Conservation (phyloP, 2,797 vertebrate genomes). For the Acrossocheilus fasciatus region DNA sequence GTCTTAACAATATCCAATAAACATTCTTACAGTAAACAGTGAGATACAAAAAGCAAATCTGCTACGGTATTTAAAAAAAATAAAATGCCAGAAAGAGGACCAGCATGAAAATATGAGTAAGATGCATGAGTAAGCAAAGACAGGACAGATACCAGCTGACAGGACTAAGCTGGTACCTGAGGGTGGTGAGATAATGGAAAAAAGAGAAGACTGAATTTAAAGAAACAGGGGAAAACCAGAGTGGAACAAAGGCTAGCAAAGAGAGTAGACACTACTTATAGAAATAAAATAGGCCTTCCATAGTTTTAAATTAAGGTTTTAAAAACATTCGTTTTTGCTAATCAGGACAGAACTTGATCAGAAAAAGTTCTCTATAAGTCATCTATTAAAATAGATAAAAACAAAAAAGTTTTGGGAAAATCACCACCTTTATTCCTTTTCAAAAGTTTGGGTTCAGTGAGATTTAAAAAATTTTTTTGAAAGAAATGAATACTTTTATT, state of each 20-base stretch:
- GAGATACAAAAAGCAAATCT: constrained; percentile 36
- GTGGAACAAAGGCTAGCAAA: background rate
- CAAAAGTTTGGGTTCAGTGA: background rate
- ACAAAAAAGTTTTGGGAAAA: background rate
- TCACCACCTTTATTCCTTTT: background rate
- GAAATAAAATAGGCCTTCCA: background rate
- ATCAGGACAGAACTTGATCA: background rate
- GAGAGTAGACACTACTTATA: background rate
- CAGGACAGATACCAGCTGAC: constrained; percentile 20
- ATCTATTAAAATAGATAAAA: background rate
- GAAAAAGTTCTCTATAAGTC: background rate
- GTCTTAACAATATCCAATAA: background rate
- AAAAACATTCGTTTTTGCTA: background rate
- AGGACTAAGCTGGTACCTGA: constrained; percentile 8
- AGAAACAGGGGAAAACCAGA: constrained; percentile 6
- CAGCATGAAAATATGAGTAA: constrained; percentile 27
- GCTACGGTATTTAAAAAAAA: constrained; percentile 44
- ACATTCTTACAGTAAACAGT: background rate
- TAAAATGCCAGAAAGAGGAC: background rate
- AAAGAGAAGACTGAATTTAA: background rate
- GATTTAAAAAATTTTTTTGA: background rate
- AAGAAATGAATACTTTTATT: background rate
- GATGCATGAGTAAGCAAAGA: constrained; percentile 40
- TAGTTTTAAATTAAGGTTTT: background rate
- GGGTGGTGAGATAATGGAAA: constrained; percentile 28